These are phyloP conservation scores for Polydrusus pterygomalis DNA, from an alignment of 2,888 invertebrate species.

Conservation along the genomic window DNA sequence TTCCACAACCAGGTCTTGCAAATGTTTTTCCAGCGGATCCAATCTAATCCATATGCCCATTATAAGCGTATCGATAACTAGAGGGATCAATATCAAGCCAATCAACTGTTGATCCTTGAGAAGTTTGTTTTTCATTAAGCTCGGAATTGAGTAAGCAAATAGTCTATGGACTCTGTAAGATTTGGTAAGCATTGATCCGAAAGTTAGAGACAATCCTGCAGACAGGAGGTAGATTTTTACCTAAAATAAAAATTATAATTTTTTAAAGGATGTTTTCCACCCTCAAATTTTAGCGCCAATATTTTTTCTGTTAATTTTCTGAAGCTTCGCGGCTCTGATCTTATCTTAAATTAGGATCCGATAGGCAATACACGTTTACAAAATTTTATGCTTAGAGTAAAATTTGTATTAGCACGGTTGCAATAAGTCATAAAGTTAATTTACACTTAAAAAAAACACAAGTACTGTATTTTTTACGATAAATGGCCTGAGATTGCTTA, in stretches of 20 bases:
- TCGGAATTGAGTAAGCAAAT: conserved; percentile 88
- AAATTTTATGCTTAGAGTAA: too few relatives aligned
- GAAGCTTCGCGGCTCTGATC: too few relatives aligned
- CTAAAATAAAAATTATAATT: conserved; percentile 73
- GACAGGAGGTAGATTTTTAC: conserved; percentile 91
- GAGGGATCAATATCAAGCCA: conserved; percentile 86
- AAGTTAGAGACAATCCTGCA: conserved; percentile 92
- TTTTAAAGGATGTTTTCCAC: too few relatives aligned
- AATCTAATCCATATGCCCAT: conserved; percentile 89
- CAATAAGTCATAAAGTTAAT: neutral
- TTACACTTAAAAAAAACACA: neutral
- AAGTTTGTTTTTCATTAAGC: conserved; percentile 91
- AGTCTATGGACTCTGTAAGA: conserved; percentile 94
- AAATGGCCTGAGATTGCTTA: neutral
- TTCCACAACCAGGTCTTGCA: conserved; percentile 88
- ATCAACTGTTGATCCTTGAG: conserved; percentile 93
- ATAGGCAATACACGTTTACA: too few relatives aligned
- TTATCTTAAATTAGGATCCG: too few relatives aligned
- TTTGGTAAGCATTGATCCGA: conserved; percentile 96
- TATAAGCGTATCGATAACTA: conserved; percentile 88
- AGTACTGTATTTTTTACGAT: neutral
- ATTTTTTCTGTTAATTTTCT: too few relatives aligned
- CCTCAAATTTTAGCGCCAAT: too few relatives aligned
- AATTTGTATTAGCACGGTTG: too few relatives aligned
- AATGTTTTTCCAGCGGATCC: conserved; percentile 91